Percentiles rank a stretch among this genome's conserved stretches.
Evolutionary conservation across 2,888 invertebrate genomes (phyloP).

Genomic region (Helobdella robusta): DNA sequence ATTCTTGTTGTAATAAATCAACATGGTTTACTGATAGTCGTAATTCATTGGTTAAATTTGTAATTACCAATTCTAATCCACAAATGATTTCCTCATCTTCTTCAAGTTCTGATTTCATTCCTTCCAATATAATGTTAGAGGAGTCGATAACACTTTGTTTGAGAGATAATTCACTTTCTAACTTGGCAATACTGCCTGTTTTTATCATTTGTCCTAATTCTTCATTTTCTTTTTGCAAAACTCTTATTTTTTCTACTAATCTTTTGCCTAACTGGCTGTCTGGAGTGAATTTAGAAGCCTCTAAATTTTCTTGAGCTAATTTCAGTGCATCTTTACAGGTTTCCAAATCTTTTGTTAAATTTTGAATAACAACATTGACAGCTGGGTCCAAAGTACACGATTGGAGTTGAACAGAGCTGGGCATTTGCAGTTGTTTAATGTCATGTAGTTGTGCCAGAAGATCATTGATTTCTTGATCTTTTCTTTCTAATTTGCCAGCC

Average conservation of each 20-base stretch:
- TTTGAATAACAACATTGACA: conserved; percentile 81
- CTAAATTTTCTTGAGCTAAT: conserved; percentile 90
- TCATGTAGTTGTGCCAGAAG: conserved; percentile 87
- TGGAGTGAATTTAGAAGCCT: conserved; percentile 98
- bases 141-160: too few species aligned
- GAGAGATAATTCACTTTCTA: conserved; percentile 88
- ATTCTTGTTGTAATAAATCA: too few species aligned
- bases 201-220: conserved; percentile 91
- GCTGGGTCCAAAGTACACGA: conserved; percentile 85
- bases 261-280: conserved; percentile 94
- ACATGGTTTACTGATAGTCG: too few species aligned
- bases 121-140: too few species aligned
- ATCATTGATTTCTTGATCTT: conserved; percentile 93
- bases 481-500: conserved; percentile 78
- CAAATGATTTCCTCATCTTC: too few species aligned
- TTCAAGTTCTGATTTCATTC: too few species aligned
- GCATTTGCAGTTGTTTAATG: conserved; percentile 77
- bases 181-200: conserved; percentile 82
- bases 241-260: conserved; percentile 88
- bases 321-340: conserved; percentile 80
- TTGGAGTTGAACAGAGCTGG: conserved; percentile 65
- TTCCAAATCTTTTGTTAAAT: conserved; percentile 78
- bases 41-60: too few species aligned
- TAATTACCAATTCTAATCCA: too few species aligned
- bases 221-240: conserved; percentile 90